Evolutionary conservation across 35 echinoderm and acorn worm genomes (phyloP).

Genomic region (Apostichopus parvimensis): DNA sequence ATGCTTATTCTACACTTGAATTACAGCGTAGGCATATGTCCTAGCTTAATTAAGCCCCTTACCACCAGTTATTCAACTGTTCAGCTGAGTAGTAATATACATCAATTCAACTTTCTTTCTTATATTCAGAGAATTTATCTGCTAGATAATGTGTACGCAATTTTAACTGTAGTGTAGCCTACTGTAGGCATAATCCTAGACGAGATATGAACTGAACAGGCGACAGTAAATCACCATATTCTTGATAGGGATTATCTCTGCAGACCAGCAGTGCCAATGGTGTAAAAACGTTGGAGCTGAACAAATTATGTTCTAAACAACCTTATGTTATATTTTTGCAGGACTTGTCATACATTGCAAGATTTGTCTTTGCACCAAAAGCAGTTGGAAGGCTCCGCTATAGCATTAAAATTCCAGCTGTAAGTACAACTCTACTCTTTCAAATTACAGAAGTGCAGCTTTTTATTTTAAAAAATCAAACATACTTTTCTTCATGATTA

Average conservation of each 20-base stretch:
- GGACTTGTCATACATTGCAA: slow-evolving; percentile 8
- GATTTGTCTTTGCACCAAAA: neutral
- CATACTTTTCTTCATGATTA: neutral
- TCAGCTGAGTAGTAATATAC: no score
- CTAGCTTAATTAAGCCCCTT: no score
- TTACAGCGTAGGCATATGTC: no score
- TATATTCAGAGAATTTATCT: neutral
- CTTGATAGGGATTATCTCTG: no score
- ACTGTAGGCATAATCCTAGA: neutral
- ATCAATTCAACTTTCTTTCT: no score
- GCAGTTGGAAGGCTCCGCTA: neutral
- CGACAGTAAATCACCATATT: no score
- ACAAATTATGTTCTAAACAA: neutral
- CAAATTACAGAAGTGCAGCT: neutral
- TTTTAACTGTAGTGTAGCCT: neutral
- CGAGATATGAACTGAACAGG: neutral
- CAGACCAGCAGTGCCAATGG: no score
- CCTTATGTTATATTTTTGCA: neutral
- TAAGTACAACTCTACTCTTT: neutral
- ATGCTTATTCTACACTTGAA: no score
- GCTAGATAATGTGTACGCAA: neutral
- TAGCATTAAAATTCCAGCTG: neutral
- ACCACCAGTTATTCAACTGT: no score
- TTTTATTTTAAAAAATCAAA: no score
- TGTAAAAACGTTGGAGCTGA: neutral